Evolutionary conservation across 2,113 vertebrate genomes (phyloP).

Genomic region (Colinus virginianus): DNA sequence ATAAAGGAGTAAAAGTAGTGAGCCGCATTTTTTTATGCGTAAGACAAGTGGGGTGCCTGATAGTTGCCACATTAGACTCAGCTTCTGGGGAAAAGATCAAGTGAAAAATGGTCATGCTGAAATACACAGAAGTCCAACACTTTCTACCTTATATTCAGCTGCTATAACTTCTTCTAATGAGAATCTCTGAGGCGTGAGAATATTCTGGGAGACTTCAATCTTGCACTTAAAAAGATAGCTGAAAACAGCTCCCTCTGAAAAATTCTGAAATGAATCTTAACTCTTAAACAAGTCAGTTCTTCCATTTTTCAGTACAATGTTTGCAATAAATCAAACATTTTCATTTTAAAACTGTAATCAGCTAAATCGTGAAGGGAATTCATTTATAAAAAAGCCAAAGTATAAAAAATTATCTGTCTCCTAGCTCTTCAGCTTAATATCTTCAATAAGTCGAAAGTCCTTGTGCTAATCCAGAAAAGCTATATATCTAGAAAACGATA

Average conservation of each 20-base stretch:
- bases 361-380: background rate
- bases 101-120: background rate
- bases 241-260: background rate
- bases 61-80: background rate
- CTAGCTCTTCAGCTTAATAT: background rate
- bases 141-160: background rate
- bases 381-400: background rate
- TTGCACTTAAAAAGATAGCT: conserved; percentile 34
- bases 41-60: background rate
- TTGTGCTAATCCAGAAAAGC: conserved; percentile 23
- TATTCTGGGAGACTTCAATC: background rate
- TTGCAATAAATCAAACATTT: conserved; percentile 50
- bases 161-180: conserved; percentile 39
- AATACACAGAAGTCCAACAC: conserved; percentile 7
- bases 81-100: background rate
- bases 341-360: conserved; percentile 30
- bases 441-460: conserved; percentile 47
- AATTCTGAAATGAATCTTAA: conserved; percentile 27
- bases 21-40: background rate
- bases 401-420: conserved; percentile 28
- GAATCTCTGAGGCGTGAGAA: background rate
- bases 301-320: background rate
- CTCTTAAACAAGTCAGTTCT: conserved; percentile 13
- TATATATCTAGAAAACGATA: background rate
- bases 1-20: background rate